A percentile compares a stretch with the other conserved stretches of the same genome.
Conservation (phyloP, 2,113 vertebrate species). For the Gnathonemus longibarbis region DNA sequence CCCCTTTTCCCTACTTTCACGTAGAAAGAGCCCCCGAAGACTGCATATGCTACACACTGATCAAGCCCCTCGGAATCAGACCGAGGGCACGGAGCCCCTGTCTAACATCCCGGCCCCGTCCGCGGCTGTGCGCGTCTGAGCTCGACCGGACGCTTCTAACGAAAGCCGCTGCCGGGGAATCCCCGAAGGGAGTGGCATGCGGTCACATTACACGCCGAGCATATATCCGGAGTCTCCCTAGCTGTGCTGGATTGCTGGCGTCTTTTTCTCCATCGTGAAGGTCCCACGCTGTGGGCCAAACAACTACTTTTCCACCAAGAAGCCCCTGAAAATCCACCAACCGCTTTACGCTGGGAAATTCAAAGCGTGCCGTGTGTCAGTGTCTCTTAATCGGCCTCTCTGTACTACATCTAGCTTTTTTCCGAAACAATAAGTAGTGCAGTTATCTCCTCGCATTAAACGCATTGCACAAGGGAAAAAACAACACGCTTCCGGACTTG, state of each 20-base stretch:
- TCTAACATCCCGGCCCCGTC: background rate
- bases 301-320: background rate
- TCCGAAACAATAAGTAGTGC: background rate
- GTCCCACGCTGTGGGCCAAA: background rate
- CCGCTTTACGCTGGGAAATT: background rate
- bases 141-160: constrained; percentile 34
- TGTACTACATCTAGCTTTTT: background rate
- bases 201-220: constrained; percentile 15
- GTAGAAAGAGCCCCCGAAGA: background rate
- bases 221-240: constrained; percentile 17
- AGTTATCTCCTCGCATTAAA: background rate
- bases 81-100: background rate
- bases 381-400: background rate
- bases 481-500: background rate
- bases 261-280: background rate
- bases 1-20: background rate
- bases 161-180: constrained; percentile 46
- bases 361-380: background rate
- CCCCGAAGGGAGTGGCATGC: constrained; percentile 47
- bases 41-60: background rate
- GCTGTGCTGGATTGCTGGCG: background rate
- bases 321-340: background rate
- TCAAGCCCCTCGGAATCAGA: background rate
- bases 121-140: constrained; percentile 29
- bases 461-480: background rate